A percentile compares a stretch with the other conserved stretches of the same genome.
Evolutionary conservation across 1,140 invertebrate species (phyloP).

Genomic region (Sycobia sp.): DNA sequence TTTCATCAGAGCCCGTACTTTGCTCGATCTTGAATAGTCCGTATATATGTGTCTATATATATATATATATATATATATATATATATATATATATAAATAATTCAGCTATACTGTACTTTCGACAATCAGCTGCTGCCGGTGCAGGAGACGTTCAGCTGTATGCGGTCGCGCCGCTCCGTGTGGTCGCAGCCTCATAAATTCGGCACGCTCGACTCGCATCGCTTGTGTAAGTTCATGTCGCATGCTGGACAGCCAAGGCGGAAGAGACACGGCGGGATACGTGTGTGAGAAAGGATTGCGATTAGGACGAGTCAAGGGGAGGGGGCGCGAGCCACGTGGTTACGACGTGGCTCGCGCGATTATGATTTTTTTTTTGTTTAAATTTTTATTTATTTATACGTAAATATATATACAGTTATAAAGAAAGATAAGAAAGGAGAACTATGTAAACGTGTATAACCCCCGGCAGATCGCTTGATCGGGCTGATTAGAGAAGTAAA

Average conservation of each 20-base stretch:
- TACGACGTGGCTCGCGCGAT: no score
- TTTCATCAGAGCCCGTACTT: no score
- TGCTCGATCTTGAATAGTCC: no score
- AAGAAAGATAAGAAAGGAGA: neutral
- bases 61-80: no score
- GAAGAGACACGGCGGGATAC: no score
- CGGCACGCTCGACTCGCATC: constrained; percentile 97
- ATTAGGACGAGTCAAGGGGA: neutral
- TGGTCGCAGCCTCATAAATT: constrained; percentile 99
- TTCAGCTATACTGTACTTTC: constrained; percentile 66
- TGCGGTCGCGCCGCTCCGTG: constrained; percentile 95
- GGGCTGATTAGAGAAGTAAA: no score
- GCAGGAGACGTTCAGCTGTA: constrained; percentile 82
- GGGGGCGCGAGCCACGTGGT: neutral
- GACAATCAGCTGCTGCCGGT: constrained; percentile 79
- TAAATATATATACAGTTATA: neutral
- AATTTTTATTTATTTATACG: no score
- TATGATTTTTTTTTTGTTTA: no score
- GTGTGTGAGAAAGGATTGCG: constrained; percentile 19
- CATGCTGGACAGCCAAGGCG: constrained; percentile 82
- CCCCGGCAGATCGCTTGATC: no score
- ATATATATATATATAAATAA: no score
- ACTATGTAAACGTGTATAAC: neutral
- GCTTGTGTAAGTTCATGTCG: constrained; percentile 99
- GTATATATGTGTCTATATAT: no score